Percentiles rank a stretch among this genome's conserved stretches.
Evolutionary conservation across 37 sponge, comb jelly and placozoan genomes (phyloP).

Genomic region (Spongilla lacustris): DNA sequence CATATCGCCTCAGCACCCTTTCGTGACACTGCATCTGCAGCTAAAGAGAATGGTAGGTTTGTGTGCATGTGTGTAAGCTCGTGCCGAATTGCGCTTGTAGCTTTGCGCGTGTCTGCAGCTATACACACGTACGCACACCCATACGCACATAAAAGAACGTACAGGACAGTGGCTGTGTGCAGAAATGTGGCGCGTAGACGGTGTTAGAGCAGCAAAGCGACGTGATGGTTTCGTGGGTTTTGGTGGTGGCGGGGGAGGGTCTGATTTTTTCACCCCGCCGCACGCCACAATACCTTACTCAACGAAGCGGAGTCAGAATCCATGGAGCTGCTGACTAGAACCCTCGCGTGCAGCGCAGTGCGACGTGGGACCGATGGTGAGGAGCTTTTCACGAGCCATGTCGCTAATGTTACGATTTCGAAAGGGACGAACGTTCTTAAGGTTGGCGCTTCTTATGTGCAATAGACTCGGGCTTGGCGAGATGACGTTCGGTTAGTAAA

Average conservation of each 20-base stretch:
- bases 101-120: not conserved
- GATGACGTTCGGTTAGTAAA: not conserved
- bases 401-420: not conserved
- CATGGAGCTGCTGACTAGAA: not conserved
- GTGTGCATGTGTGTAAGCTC: not conserved
- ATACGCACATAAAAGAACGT: too few species aligned
- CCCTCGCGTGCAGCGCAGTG: not conserved
- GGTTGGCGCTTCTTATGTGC: not conserved
- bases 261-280: not conserved
- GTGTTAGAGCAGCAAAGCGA: not conserved
- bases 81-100: not conserved
- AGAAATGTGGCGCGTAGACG: not conserved
- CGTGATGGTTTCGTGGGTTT: not conserved
- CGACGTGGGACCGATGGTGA: not conserved
- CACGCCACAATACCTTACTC: not conserved
- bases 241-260: not conserved
- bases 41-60: not conserved
- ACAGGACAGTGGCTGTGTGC: not conserved
- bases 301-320: not conserved
- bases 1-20: not conserved
- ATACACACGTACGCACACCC: too few species aligned
- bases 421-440: not conserved
- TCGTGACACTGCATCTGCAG: not conserved
- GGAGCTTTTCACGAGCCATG: not conserved
- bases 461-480: not conserved